Conservation (phyloP, 2,113 vertebrate species). For the Chlamydotis undulata region DNA sequence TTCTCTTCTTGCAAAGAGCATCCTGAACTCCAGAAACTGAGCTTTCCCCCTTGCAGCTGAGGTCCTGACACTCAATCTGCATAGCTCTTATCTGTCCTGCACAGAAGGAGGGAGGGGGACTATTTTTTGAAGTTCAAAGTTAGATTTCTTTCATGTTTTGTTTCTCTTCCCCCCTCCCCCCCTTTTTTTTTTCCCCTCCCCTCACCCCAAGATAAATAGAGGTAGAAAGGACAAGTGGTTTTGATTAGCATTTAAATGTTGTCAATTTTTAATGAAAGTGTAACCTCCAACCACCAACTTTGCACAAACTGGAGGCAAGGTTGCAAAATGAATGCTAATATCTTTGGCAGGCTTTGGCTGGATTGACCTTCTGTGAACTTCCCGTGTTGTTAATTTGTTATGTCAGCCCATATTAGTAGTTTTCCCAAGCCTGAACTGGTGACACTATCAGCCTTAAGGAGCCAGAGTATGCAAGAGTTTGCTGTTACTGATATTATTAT, state of each 20-base stretch:
- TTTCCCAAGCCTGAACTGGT: constrained; percentile 60
- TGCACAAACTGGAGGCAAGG: constrained; percentile 69
- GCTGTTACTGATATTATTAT: background rate
- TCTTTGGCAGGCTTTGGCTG: constrained; percentile 66
- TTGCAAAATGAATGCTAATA: constrained; percentile 74
- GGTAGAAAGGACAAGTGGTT: constrained; percentile 74
- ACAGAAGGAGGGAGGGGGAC: constrained; percentile 50
- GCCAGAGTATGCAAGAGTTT: background rate
- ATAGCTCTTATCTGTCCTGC: constrained; percentile 67
- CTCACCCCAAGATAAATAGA: constrained; percentile 67
- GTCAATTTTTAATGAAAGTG: constrained; percentile 81
- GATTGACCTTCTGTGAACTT: constrained; percentile 75
- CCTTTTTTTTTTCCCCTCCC: background rate
- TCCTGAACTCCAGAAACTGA: constrained; percentile 17
- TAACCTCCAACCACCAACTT: constrained; percentile 79
- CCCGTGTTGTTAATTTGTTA: constrained; percentile 77
- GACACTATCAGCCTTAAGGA: constrained; percentile 14
- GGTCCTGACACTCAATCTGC: constrained; percentile 56
- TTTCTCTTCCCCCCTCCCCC: background rate
- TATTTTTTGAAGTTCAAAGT: constrained; percentile 72
- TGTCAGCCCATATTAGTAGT: constrained; percentile 73
- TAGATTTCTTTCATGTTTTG: constrained; percentile 28
- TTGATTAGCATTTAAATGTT: constrained; percentile 82
- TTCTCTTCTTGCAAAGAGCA: background rate
- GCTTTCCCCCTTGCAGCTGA: background rate